These are phyloP conservation scores for Chaetophractus vellerosus DNA, from an alignment of 2,797 vertebrate species.

Conservation along the genomic window DNA sequence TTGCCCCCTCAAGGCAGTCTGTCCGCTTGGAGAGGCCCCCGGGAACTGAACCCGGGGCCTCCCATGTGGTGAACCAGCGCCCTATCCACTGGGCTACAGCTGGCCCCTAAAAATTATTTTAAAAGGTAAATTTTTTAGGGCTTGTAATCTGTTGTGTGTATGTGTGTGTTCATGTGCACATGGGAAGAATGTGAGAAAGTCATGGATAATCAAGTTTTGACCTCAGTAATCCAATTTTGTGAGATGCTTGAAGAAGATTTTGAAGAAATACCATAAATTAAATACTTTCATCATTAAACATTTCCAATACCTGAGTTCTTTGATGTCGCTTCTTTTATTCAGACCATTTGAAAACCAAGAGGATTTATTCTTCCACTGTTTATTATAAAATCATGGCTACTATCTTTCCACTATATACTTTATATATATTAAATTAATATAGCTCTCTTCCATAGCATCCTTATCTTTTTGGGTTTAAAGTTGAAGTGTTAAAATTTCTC, in stretches of 20 bases:
- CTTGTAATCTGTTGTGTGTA: background rate
- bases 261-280: background rate
- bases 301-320: background rate
- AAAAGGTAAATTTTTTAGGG: background rate
- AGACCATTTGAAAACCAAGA: background rate
- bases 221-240: background rate
- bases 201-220: background rate
- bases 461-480: background rate
- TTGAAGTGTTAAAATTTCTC: background rate
- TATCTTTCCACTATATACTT: background rate
- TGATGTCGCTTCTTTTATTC: background rate
- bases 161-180: no score
- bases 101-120: no score
- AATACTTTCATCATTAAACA: background rate
- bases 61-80: no score
- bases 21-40: no score
- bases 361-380: background rate
- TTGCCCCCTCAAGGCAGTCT: no score
- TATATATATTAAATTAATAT: background rate
- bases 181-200: background rate
- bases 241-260: background rate
- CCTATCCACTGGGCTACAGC: no score
- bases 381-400: background rate
- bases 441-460: background rate
- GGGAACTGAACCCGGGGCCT: no score